These are phyloP conservation scores for Hydraecia micacea DNA, from an alignment of 2,888 invertebrate genomes.

Conservation along the genomic window DNA sequence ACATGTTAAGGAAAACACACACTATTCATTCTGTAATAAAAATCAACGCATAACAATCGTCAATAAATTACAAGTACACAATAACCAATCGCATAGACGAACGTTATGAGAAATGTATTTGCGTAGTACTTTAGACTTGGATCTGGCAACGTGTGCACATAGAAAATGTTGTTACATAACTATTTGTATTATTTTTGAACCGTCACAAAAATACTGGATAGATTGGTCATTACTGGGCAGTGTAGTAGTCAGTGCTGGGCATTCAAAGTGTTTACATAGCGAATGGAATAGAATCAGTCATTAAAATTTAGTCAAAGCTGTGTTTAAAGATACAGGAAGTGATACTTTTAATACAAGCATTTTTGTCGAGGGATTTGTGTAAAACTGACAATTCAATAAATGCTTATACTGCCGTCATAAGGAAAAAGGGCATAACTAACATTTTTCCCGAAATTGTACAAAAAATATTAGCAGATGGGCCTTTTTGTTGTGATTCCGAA, in stretches of 20 bases:
- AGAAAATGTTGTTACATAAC: slow-evolving; percentile 23
- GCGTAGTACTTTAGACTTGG: slow-evolving; percentile 31
- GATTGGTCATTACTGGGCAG: slow-evolving; percentile 15
- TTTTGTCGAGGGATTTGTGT: not conserved
- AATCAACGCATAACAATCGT: not conserved
- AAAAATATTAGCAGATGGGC: too few species aligned
- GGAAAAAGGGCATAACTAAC: too few species aligned
- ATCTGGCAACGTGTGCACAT: slow-evolving; percentile 36
- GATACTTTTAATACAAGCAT: not conserved
- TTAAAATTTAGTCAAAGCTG: not conserved
- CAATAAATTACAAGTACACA: slow-evolving; percentile 6
- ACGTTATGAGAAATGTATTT: slow-evolving; percentile 37
- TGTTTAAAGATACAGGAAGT: not conserved
- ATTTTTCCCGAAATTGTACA: too few species aligned
- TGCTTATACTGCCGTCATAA: too few species aligned
- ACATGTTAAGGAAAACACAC: too few species aligned
- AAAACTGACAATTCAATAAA: not conserved
- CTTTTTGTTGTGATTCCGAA: too few species aligned
- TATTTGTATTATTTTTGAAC: slow-evolving; percentile 45
- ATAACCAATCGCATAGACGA: not conserved
- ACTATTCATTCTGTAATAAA: not conserved
- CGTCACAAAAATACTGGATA: slow-evolving; percentile 1
- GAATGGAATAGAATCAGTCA: not conserved
- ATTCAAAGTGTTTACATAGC: not conserved
- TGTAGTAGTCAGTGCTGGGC: slow-evolving; percentile 14